Evolutionary conservation across 2,113 vertebrate species (phyloP).

Genomic region (Phycodurus eques): DNA sequence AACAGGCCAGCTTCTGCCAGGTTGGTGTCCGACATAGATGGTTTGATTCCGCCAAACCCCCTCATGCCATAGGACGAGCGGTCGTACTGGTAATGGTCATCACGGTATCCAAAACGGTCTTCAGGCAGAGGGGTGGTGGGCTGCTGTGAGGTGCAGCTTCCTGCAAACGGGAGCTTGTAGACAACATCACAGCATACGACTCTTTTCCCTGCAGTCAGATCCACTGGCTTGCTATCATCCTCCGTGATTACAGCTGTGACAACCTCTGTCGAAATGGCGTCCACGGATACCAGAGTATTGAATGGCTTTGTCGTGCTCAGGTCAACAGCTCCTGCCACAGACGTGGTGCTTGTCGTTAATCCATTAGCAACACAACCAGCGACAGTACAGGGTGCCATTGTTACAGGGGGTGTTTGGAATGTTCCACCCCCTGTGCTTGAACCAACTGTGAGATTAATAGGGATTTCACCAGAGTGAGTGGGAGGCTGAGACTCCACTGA

Average conservation of each 20-base stretch:
- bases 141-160: constrained; percentile 85
- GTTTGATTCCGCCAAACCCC: constrained; percentile 90
- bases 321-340: constrained; percentile 85
- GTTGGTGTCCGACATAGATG: constrained; percentile 98
- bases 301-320: constrained; percentile 90
- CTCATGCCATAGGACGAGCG: constrained; percentile 81
- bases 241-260: constrained; percentile 85
- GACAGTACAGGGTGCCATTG: constrained; percentile 70
- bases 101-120: constrained; percentile 96
- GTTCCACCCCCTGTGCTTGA: constrained; percentile 68
- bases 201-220: constrained; percentile 90
- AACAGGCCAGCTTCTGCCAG: constrained; percentile 93
- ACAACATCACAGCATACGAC: constrained; percentile 94
- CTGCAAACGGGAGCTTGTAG: constrained; percentile 91
- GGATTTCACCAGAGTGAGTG: constrained; percentile 76
- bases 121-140: constrained; percentile 87
- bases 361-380: constrained; percentile 60
- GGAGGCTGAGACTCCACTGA: constrained; percentile 71
- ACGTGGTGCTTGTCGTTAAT: constrained; percentile 77
- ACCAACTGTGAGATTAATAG: constrained; percentile 89
- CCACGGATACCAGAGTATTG: constrained; percentile 84
- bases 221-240: constrained; percentile 93
- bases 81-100: constrained; percentile 94
- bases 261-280: constrained; percentile 76
- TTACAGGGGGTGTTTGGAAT: constrained; percentile 75